A percentile compares a stretch with the other conserved stretches of the same genome.
Conservation (phyloP, 2,888 invertebrate genomes). For the Plemyria rubiginata region DNA sequence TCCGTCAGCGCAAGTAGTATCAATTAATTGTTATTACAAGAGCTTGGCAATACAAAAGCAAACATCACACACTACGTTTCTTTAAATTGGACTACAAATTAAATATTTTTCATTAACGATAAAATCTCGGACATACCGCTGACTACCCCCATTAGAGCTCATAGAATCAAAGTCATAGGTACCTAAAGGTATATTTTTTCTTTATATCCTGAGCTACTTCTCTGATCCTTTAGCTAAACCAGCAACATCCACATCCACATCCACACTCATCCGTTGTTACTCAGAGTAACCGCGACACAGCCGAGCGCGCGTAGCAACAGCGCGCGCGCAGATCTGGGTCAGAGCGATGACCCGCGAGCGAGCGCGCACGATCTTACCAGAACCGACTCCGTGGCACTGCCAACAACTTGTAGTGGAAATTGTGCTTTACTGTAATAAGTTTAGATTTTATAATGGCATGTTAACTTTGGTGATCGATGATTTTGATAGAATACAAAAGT, state of each 20-base stretch:
- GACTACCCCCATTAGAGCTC: too few species aligned
- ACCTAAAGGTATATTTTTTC: too few species aligned
- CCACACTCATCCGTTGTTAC: conserved; percentile 1
- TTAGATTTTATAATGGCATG: neutral
- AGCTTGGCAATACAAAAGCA: too few species aligned
- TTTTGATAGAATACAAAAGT: neutral
- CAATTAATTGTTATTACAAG: too few species aligned
- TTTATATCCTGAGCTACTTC: too few species aligned
- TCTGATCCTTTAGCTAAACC: neutral
- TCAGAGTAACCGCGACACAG: conserved; percentile 19
- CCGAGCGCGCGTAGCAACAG: conserved; percentile 45
- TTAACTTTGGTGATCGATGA: neutral
- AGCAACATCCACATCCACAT: conserved; percentile 1
- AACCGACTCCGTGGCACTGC: conserved; percentile 5
- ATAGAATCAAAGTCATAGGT: too few species aligned
- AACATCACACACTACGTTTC: too few species aligned
- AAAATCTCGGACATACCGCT: too few species aligned
- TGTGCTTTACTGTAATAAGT: neutral
- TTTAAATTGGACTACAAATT: too few species aligned
- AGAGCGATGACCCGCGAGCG: conserved; percentile 64
- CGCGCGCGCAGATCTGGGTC: conserved; percentile 58
- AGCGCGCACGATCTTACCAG: conserved; percentile 24
- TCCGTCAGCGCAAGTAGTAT: too few species aligned
- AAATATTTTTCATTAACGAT: too few species aligned
- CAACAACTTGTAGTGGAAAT: neutral